Percentiles rank a stretch among this genome's conserved stretches.
Conservation (phyloP, 2,797 vertebrate species). For the Smutsia gigantea region DNA sequence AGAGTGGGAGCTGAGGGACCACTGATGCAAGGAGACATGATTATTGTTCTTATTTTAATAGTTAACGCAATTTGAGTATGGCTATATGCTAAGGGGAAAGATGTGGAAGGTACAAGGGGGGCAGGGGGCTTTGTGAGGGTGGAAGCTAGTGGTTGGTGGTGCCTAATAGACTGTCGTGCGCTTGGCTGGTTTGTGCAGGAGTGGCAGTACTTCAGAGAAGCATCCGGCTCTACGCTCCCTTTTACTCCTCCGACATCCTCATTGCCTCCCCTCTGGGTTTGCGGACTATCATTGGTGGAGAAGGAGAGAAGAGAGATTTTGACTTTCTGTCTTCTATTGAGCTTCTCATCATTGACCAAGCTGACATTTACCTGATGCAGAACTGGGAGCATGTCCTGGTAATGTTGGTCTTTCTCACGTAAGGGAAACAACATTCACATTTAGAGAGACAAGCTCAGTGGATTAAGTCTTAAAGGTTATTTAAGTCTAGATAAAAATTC, state of each 20-base stretch:
- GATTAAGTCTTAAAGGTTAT: background rate
- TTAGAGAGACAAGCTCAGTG: background rate
- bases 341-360: slow-evolving; percentile 95
- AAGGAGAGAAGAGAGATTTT: slow-evolving; percentile 95
- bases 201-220: slow-evolving; percentile 94
- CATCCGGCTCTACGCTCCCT: slow-evolving; percentile 95
- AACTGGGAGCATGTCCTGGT: slow-evolving; percentile 99
- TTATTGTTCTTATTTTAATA: background rate
- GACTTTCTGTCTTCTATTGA: slow-evolving; percentile 98
- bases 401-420: slow-evolving; percentile 19
- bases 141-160: background rate
- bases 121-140: background rate
- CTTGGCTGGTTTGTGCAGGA: slow-evolving; percentile 84
- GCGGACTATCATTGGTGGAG: slow-evolving; percentile 94
- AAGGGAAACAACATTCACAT: background rate
- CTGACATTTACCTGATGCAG: slow-evolving; percentile 97
- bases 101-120: background rate
- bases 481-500: background rate
- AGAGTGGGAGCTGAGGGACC: background rate
- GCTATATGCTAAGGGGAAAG: background rate
- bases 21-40: background rate
- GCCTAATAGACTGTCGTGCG: background rate
- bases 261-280: slow-evolving; percentile 96
- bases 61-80: background rate
- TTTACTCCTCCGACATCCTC: slow-evolving; percentile 98